Evolutionary conservation across 2,888 invertebrate species (phyloP).

Genomic region (Megamerina dolium): DNA sequence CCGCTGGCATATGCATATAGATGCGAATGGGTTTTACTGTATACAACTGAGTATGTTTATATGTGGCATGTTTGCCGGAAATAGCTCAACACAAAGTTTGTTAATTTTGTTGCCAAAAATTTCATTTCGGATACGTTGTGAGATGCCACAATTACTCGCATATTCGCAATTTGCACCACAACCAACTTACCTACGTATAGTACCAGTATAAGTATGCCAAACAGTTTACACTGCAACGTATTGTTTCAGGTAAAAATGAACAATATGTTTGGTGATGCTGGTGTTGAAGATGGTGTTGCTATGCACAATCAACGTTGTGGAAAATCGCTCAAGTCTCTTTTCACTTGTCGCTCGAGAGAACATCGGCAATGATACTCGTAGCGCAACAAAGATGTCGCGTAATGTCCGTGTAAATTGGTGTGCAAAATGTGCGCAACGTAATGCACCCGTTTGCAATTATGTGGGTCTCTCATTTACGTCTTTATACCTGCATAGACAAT

Average conservation of each 20-base stretch:
- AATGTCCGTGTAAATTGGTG: neutral
- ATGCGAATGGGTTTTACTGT: no score
- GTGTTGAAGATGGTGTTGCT: neutral
- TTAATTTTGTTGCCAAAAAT: conserved; percentile 29
- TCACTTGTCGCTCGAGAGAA: conserved; percentile 1
- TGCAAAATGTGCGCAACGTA: no score
- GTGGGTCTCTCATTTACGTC: no score
- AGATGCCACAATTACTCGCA: neutral
- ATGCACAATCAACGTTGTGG: conserved; percentile 8
- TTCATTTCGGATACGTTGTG: conserved; percentile 6
- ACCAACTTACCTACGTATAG: no score
- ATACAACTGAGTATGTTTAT: no score
- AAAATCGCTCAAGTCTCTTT: conserved; percentile 10
- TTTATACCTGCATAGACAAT: no score
- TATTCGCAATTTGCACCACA: neutral
- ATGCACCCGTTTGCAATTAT: no score
- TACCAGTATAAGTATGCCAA: neutral
- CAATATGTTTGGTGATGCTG: no score
- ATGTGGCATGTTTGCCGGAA: conserved; percentile 6
- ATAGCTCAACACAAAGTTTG: conserved; percentile 17
- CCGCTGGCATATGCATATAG: no score
- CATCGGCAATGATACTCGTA: no score
- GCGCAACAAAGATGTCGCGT: no score
- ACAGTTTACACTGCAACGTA: neutral
- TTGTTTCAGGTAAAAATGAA: neutral